Conservation (phyloP, 2,113 vertebrate species). For the Pseudopipra pipra region DNA sequence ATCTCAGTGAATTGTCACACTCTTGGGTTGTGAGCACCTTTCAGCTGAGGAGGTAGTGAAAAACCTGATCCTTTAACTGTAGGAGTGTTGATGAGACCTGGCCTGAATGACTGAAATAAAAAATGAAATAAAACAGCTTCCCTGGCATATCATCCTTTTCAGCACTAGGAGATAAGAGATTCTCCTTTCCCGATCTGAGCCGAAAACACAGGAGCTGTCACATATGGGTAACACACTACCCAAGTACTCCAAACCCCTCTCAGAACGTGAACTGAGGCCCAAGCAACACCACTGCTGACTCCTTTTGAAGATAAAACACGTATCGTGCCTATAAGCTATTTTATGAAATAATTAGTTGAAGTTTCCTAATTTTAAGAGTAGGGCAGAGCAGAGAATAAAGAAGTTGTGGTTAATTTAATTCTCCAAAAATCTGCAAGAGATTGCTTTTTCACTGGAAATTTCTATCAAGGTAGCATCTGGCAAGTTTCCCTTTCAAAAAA, state of each 20-base stretch:
- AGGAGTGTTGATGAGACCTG: not conserved
- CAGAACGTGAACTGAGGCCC: not conserved
- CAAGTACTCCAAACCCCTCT: not conserved
- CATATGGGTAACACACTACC: not conserved
- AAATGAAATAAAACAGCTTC: not conserved
- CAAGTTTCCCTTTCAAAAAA: not conserved
- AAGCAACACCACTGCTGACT: rapidly evolving
- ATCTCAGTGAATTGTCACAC: not conserved
- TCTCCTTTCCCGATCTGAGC: not conserved
- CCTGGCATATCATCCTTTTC: not conserved
- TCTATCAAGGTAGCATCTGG: not conserved
- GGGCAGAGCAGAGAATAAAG: rapidly evolving
- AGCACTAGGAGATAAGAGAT: not conserved
- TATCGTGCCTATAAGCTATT: not conserved
- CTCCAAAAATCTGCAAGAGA: not conserved
- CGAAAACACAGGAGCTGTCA: not conserved
- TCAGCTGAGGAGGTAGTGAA: not conserved
- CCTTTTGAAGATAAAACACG: not conserved
- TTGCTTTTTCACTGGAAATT: not conserved
- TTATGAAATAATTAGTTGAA: not conserved
- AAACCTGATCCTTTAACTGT: not conserved
- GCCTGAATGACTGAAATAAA: not conserved
- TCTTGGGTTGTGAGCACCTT: rapidly evolving
- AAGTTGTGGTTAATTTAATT: not conserved
- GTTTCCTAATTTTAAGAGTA: not conserved